phyloP scores from a whole-genome alignment of 2,888 invertebrate genomes.

The Chymomyza caudatula region DNA sequence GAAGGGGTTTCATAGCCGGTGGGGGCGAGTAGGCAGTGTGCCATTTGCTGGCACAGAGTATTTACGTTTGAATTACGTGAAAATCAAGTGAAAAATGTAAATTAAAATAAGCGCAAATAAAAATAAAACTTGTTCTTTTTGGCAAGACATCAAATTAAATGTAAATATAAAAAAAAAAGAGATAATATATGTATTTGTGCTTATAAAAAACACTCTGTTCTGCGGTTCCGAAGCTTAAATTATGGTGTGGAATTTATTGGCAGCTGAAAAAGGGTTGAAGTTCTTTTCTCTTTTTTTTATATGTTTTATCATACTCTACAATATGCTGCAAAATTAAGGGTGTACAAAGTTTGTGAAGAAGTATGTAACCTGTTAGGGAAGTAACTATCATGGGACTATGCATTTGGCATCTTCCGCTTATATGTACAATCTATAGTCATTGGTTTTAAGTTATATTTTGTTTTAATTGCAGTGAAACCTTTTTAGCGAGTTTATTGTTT shows the following conservation, averaged over 20 bases:
- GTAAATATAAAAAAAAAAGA: background rate
- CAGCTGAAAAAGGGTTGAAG: conserved; percentile 19
- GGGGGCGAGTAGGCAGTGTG: background rate
- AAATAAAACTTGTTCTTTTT: background rate
- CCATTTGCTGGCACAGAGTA: background rate
- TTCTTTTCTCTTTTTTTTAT: background rate
- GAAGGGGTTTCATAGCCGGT: background rate
- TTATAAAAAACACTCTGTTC: background rate
- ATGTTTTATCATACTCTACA: background rate
- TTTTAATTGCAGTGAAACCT: too few relatives aligned
- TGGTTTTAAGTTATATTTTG: too few relatives aligned
- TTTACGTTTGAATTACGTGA: conserved; percentile 26
- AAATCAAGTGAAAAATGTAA: conserved; percentile 29
- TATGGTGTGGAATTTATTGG: conserved; percentile 34
- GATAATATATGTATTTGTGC: background rate
- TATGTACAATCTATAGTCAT: too few relatives aligned
- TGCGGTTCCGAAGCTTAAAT: conserved; percentile 15
- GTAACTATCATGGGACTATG: background rate
- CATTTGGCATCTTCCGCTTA: too few relatives aligned
- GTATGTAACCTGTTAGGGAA: background rate
- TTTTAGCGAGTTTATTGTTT: too few relatives aligned
- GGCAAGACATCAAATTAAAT: background rate
- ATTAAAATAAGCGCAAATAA: background rate
- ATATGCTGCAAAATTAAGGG: background rate
- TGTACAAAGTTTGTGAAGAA: background rate